Evolutionary conservation across 2,888 invertebrate genomes (phyloP).

Genomic region (Callimorpha dominula): DNA sequence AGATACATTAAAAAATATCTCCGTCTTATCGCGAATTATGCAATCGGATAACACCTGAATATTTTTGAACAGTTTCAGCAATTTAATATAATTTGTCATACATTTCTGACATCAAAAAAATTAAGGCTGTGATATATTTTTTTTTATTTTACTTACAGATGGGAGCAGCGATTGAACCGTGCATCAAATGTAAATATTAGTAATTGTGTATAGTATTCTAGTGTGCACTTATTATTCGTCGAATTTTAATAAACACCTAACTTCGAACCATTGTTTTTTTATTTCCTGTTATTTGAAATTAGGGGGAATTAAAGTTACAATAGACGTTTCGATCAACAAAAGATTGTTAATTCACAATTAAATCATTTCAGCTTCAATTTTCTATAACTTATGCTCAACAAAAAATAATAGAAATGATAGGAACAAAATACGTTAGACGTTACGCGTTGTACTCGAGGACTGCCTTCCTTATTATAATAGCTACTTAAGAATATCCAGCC

Average conservation of each 20-base stretch:
- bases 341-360: too few relatives aligned
- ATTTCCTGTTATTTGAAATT: background rate
- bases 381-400: too few relatives aligned
- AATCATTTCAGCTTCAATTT: too few relatives aligned
- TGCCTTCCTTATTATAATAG: too few relatives aligned
- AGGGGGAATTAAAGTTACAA: too few relatives aligned
- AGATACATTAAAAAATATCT: slow-evolving; percentile 22
- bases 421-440: too few relatives aligned
- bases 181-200: slow-evolving; percentile 79
- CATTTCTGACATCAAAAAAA: slow-evolving; percentile 64
- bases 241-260: slow-evolving; percentile 74
- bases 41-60: slow-evolving; percentile 23
- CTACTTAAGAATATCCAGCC: too few relatives aligned
- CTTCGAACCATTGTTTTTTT: slow-evolving; percentile 22
- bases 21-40: slow-evolving; percentile 26
- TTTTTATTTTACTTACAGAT: slow-evolving; percentile 79
- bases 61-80: slow-evolving; percentile 20
- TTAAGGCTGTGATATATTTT: slow-evolving; percentile 74
- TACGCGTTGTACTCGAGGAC: too few relatives aligned
- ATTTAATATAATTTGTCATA: slow-evolving; percentile 29
- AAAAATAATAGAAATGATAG: too few relatives aligned
- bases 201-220: slow-evolving; percentile 75
- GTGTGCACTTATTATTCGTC: slow-evolving; percentile 67
- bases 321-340: too few relatives aligned
- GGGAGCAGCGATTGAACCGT: slow-evolving; percentile 58